Evolutionary conservation across 35 echinoderm and acorn worm genomes (phyloP).

Genomic region (Amphiura filiformis): DNA sequence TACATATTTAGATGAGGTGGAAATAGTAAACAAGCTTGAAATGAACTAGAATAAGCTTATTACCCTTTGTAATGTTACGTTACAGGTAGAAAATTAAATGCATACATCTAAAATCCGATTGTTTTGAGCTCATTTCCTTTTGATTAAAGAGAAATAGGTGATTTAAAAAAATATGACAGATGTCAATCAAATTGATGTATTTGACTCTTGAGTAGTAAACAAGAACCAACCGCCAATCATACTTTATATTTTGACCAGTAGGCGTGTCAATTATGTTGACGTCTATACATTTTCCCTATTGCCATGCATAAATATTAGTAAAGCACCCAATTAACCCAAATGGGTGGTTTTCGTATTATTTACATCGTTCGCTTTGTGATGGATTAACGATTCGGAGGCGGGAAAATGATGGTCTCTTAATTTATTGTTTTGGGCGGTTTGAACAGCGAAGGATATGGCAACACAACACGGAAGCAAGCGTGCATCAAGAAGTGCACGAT

Average conservation of each 20-base stretch:
- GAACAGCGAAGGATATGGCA: not conserved
- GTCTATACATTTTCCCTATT: not conserved
- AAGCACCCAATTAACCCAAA: not conserved
- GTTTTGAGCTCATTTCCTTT: too few species aligned
- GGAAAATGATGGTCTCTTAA: not conserved
- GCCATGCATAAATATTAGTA: not conserved
- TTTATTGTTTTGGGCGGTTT: not conserved
- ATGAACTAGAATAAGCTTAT: too few species aligned
- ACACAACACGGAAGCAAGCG: not conserved
- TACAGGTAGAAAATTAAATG: too few species aligned
- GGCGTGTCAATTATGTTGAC: not conserved
- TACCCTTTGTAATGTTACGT: too few species aligned
- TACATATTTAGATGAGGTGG: constrained; percentile 18
- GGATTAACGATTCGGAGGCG: not conserved
- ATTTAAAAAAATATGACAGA: not conserved
- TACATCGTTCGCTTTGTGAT: not conserved
- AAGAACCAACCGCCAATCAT: not conserved
- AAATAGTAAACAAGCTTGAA: not conserved
- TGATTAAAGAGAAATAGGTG: too few species aligned
- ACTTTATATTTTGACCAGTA: not conserved
- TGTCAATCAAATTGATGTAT: not conserved
- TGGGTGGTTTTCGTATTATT: not conserved
- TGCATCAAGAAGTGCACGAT: too few species aligned
- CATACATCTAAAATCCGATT: too few species aligned
- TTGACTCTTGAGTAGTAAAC: not conserved